Conservation (phyloP, 2,113 vertebrate species). For the Oreamnos americanus region DNA sequence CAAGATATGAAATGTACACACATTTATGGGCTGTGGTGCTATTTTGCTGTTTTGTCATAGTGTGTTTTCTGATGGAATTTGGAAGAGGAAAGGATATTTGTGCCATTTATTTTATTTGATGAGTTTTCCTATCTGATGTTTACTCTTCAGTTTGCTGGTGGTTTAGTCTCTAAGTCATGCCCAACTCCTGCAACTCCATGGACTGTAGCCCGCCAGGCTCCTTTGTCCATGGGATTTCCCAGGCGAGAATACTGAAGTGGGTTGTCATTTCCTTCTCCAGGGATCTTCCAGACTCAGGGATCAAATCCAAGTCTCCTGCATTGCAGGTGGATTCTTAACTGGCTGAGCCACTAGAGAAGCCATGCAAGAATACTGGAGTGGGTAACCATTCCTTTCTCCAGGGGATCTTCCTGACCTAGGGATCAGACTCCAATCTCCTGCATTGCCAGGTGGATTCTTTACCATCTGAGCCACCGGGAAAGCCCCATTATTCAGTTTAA, state of each 20-base stretch:
- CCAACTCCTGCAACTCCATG: not conserved
- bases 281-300: not conserved
- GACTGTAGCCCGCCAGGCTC: not conserved
- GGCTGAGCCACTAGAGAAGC: not conserved
- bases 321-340: not conserved
- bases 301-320: not conserved
- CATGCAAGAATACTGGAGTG: not conserved
- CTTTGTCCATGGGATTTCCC: not conserved
- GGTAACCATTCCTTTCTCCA: not conserved
- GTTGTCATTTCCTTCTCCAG: not conserved
- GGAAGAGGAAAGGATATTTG: not conserved
- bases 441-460: not conserved
- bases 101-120: conserved; percentile 4
- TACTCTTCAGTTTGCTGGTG: not conserved
- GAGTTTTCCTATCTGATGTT: not conserved
- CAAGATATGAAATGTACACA: not conserved
- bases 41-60: not conserved
- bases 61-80: not conserved
- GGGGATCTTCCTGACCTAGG: not conserved
- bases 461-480: not conserved
- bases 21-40: not conserved
- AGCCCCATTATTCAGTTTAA: not conserved
- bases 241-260: not conserved
- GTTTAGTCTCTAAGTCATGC: not conserved
- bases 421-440: not conserved